phyloP scores from a whole-genome alignment of 2,888 invertebrate genomes.

The Callinectes sapidus region DNA sequence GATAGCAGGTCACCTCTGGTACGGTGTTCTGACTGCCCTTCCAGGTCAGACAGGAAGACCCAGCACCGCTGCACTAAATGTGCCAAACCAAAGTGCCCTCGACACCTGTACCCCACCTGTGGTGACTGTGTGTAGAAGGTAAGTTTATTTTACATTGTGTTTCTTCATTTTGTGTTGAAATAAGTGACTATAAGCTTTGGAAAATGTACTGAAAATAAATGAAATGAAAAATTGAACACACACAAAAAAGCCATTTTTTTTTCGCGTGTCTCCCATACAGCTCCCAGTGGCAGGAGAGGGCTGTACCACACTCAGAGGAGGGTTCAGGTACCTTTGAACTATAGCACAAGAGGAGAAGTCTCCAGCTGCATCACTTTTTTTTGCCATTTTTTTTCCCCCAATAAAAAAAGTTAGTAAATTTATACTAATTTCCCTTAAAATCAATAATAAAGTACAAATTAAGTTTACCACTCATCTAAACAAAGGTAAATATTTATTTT shows the following conservation, averaged over 20 bases:
- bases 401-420: no score
- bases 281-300: neutral
- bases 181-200: no score
- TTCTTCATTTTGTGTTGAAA: constrained; percentile 7
- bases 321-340: neutral
- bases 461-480: neutral
- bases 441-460: no score
- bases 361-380: no score
- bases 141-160: neutral
- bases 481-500: no score
- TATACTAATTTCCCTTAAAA: no score
- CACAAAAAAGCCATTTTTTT: constrained; percentile 41
- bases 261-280: constrained; percentile 39
- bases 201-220: constrained; percentile 17
- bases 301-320: neutral
- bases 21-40: constrained; percentile 38
- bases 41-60: constrained; percentile 35
- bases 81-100: constrained; percentile 13
- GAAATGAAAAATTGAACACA: neutral
- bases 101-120: constrained; percentile 48
- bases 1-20: constrained; percentile 39
- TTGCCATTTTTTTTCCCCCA: no score
- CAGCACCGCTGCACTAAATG: constrained; percentile 42
- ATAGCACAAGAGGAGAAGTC: neutral
- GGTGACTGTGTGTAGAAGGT: constrained; percentile 30